These are phyloP conservation scores for Macrotis lagotis DNA, from an alignment of 2,113 vertebrate species.

Conservation along the genomic window DNA sequence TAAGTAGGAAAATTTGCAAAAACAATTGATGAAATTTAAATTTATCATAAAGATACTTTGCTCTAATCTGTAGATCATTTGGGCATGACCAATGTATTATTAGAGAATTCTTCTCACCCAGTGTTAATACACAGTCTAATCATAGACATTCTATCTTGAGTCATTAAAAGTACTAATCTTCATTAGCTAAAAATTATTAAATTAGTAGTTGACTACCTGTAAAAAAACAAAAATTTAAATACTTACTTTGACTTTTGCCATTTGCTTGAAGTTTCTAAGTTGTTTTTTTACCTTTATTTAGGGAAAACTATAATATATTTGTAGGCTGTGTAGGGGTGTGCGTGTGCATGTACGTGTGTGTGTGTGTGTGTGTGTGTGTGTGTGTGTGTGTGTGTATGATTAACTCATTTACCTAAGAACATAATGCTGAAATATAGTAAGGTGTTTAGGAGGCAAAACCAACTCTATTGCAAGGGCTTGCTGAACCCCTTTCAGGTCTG, in stretches of 20 bases:
- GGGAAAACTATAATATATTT: background rate
- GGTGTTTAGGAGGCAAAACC: too few relatives aligned
- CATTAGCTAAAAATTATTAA: conserved; percentile 9
- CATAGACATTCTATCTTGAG: conserved; percentile 16
- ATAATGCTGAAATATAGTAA: background rate
- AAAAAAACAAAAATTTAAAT: background rate
- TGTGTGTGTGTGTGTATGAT: too few relatives aligned
- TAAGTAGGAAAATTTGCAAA: background rate
- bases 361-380: too few relatives aligned
- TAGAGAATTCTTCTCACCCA: background rate
- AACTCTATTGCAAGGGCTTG: too few relatives aligned
- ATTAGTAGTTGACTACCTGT: background rate
- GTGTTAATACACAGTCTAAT: conserved; percentile 20
- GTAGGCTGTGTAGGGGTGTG: too few relatives aligned
- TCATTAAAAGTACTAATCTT: background rate
- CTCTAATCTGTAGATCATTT: background rate
- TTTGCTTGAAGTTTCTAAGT: background rate
- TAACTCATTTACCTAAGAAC: background rate
- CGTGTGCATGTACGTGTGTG: too few relatives aligned
- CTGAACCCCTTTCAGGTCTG: too few relatives aligned
- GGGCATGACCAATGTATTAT: background rate
- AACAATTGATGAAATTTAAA: conserved; percentile 42
- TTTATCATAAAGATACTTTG: background rate
- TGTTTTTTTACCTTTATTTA: background rate
- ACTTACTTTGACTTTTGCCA: background rate